Conservation (phyloP, 2,113 vertebrate genomes). For the Promerops cafer region DNA sequence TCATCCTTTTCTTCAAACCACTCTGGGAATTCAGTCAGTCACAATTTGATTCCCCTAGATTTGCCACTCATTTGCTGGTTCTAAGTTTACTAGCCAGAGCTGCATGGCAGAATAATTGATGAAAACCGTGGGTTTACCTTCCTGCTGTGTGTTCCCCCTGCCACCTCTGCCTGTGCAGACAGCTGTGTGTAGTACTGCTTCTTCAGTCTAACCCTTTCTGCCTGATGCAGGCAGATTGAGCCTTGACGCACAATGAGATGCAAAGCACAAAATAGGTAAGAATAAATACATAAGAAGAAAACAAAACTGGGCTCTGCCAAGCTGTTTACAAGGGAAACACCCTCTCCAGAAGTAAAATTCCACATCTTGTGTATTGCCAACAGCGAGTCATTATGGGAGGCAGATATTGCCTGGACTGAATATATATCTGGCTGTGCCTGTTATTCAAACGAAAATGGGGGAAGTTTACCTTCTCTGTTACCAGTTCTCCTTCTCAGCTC, state of each 20-base stretch:
- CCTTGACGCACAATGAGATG: background rate
- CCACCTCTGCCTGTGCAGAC: background rate
- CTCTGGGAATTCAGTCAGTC: background rate
- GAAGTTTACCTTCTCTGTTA: background rate
- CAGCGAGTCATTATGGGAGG: background rate
- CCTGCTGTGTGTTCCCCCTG: background rate
- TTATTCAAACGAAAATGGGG: background rate
- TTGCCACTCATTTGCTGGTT: background rate
- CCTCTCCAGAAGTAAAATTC: background rate
- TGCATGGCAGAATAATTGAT: background rate
- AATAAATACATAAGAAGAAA: background rate
- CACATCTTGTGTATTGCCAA: background rate
- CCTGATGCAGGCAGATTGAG: background rate
- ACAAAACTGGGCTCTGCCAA: background rate
- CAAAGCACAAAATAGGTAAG: background rate
- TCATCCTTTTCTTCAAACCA: background rate
- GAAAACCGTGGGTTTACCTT: fast-evolving
- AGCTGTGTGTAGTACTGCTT: background rate
- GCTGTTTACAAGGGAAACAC: background rate
- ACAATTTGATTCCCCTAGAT: background rate
- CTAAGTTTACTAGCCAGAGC: background rate
- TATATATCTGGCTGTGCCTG: background rate
- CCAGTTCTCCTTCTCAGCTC: background rate
- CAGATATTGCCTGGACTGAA: background rate
- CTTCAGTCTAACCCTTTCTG: background rate